phyloP scores from a whole-genome alignment of 2,888 invertebrate genomes.

The Ormyrus nitidulus region DNA sequence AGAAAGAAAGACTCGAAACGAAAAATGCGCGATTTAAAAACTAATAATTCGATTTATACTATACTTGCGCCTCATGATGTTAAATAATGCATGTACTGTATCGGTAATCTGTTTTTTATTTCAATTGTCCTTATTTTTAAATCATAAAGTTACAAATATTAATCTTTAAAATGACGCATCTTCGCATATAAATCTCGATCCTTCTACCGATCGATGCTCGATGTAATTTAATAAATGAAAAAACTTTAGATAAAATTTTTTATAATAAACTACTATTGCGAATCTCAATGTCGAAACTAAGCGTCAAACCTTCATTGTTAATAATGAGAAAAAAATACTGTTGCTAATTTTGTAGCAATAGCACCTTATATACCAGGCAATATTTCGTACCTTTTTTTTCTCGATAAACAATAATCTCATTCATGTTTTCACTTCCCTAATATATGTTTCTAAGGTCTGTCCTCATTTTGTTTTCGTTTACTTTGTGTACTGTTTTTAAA shows the following conservation, averaged over 20 bases:
- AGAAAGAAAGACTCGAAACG: conserved; percentile 54
- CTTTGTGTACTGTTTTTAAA: conserved; percentile 18
- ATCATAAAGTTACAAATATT: conserved; percentile 4
- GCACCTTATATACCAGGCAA: conserved; percentile 45
- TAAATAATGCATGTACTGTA: conserved; percentile 11
- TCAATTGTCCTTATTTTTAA: conserved; percentile 19
- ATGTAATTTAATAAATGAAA: conserved; percentile 34
- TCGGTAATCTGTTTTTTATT: conserved; percentile 6
- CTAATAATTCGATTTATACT: conserved; percentile 10
- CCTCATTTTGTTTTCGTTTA: neutral
- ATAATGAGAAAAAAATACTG: conserved; percentile 39
- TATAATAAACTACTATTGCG: conserved; percentile 50
- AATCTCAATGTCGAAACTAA: conserved; percentile 55
- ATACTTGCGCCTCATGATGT: conserved; percentile 1
- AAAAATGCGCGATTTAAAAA: conserved; percentile 34
- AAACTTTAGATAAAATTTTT: conserved; percentile 50
- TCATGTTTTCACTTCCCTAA: neutral
- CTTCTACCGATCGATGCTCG: conserved; percentile 45
- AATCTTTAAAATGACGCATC: conserved; percentile 18
- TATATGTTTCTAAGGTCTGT: conserved; percentile 1
- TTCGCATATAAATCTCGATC: conserved; percentile 41
- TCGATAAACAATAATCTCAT: conserved; percentile 20
- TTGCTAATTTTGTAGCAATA: conserved; percentile 54
- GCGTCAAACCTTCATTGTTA: conserved; percentile 50
- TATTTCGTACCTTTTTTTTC: conserved; percentile 45